Evolutionary conservation across 1,140 invertebrate genomes (phyloP).

Genomic region (Orchesella cincta): DNA sequence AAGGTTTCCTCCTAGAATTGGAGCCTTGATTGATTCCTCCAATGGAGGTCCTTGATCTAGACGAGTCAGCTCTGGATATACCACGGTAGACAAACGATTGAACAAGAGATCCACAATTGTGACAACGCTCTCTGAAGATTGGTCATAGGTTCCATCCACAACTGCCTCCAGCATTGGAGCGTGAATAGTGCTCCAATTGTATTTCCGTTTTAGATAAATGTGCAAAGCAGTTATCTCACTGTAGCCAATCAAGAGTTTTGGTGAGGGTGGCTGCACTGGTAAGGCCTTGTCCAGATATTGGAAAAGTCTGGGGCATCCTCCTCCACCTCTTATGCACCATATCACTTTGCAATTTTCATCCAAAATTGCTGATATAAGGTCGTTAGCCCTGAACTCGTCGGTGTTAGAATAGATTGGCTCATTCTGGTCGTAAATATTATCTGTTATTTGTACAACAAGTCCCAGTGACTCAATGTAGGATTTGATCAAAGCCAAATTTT

Average conservation of each 20-base stretch:
- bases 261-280: not conserved
- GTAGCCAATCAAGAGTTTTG: conserved; percentile 34
- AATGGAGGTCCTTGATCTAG: not conserved
- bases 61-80: not conserved
- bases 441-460: conserved; percentile 17
- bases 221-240: conserved; percentile 37
- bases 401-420: conserved; percentile 38
- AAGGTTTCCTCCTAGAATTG: conserved; percentile 32
- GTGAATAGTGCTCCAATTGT: conserved; percentile 29
- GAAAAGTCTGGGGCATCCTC: conserved; percentile 14
- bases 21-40: not conserved
- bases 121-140: not conserved
- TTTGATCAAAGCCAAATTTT: not conserved
- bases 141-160: conserved; percentile 26
- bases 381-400: conserved; percentile 33
- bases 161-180: conserved; percentile 33
- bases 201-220: conserved; percentile 23
- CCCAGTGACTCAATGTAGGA: conserved; percentile 20
- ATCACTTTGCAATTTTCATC: conserved; percentile 20
- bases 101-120: not conserved
- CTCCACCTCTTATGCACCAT: conserved; percentile 40
- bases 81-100: not conserved
- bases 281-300: conserved; percentile 28
- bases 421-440: conserved; percentile 23
- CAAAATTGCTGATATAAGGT: conserved; percentile 29